A percentile compares a stretch with the other conserved stretches of the same genome.
Evolutionary conservation across 2,888 invertebrate genomes (phyloP).

Genomic region (Pterostichus niger): DNA sequence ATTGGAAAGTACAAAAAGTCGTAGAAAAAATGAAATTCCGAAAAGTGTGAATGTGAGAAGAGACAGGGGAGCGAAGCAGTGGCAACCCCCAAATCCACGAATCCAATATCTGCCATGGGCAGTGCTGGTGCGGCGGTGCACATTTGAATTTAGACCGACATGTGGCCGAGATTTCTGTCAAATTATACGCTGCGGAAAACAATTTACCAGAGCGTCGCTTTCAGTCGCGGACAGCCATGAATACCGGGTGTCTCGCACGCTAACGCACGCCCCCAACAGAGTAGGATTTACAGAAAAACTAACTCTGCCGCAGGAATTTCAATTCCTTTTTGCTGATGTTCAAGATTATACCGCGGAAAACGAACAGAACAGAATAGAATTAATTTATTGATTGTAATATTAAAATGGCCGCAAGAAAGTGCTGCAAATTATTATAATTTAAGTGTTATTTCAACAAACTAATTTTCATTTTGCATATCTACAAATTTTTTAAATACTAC

Average conservation of each 20-base stretch:
- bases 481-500: too few relatives aligned
- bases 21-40: slow-evolving; percentile 12
- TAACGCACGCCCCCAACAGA: slow-evolving; percentile 28
- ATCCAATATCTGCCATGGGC: slow-evolving; percentile 57
- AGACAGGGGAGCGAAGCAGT: neutral
- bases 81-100: neutral
- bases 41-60: slow-evolving; percentile 28
- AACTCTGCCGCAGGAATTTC: slow-evolving; percentile 1
- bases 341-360: neutral
- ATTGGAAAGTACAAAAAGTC: slow-evolving; percentile 7
- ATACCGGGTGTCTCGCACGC: slow-evolving; percentile 52
- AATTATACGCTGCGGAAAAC: slow-evolving; percentile 64
- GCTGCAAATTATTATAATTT: too few relatives aligned
- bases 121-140: slow-evolving; percentile 19
- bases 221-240: slow-evolving; percentile 55
- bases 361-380: too few relatives aligned
- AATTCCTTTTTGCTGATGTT: neutral
- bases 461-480: too few relatives aligned
- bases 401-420: too few relatives aligned
- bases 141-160: slow-evolving; percentile 62
- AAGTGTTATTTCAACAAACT: too few relatives aligned
- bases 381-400: too few relatives aligned
- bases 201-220: slow-evolving; percentile 58
- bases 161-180: slow-evolving; percentile 66
- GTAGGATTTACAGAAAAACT: slow-evolving; percentile 21